These are phyloP conservation scores for Echinarachnius parma DNA, from an alignment of 53 echinoderm and acorn worm genomes.

Conservation along the genomic window DNA sequence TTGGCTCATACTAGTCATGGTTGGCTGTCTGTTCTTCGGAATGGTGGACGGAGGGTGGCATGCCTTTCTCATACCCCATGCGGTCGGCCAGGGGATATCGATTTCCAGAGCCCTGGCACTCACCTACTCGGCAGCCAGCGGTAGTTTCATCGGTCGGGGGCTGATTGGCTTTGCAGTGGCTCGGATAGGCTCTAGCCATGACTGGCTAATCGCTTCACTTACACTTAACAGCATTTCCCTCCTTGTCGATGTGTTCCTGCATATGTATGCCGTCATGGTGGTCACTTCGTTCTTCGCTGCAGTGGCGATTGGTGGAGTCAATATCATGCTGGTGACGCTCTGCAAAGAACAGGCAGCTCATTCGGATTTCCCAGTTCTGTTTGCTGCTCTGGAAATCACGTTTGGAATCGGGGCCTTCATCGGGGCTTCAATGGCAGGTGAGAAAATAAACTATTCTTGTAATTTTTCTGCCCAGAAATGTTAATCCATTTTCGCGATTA, in stretches of 20 bases:
- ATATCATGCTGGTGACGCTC: not conserved
- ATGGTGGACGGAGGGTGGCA: slow-evolving; percentile 12
- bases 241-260: not conserved
- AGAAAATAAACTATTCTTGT: too few species aligned
- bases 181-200: too few species aligned
- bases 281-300: not conserved
- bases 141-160: slow-evolving; percentile 5
- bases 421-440: not conserved
- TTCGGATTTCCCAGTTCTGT: not conserved
- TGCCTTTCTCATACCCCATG: slow-evolving; percentile 21
- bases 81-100: not conserved
- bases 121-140: slow-evolving; percentile 9
- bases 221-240: not conserved
- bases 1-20: not conserved
- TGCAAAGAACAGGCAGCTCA: not conserved
- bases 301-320: not conserved
- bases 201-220: not conserved
- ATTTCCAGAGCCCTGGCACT: not conserved
- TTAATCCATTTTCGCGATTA: too few species aligned
- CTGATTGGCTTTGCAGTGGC: too few species aligned
- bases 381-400: not conserved
- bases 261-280: not conserved
- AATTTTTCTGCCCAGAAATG: too few species aligned
- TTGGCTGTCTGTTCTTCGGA: not conserved
- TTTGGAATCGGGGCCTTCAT: not conserved